phyloP scores from a whole-genome alignment of 1,140 invertebrate genomes.

The Frieseomelitta varia region DNA sequence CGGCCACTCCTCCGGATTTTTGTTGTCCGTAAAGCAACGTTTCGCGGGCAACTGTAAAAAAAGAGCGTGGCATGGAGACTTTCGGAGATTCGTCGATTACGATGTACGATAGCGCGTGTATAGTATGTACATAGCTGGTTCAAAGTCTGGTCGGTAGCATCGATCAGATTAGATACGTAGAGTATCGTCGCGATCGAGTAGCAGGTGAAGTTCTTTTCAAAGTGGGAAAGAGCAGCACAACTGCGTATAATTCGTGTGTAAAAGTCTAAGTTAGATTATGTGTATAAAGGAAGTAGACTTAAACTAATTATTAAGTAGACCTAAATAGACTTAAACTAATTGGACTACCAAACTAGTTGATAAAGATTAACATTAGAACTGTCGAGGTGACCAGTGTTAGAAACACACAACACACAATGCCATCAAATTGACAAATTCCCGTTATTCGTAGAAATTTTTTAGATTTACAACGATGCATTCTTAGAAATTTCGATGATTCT shows the following conservation, averaged over 20 bases:
- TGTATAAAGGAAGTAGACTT: not conserved
- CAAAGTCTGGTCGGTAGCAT: not conserved
- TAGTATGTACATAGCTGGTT: too few species aligned
- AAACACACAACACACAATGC: too few species aligned
- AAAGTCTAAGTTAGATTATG: not conserved
- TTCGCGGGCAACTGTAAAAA: not conserved
- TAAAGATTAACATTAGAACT: too few species aligned
- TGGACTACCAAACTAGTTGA: too few species aligned
- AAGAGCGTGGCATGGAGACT: not conserved
- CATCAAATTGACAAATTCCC: too few species aligned
- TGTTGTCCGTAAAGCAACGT: not conserved
- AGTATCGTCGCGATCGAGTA: not conserved
- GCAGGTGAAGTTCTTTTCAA: not conserved
- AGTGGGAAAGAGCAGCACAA: not conserved
- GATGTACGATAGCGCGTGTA: not conserved
- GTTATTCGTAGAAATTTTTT: too few species aligned
- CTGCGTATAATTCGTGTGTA: not conserved
- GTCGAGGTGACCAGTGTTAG: too few species aligned
- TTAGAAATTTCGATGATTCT: too few species aligned
- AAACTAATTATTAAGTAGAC: too few species aligned
- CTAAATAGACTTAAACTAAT: not conserved
- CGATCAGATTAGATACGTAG: constrained; percentile 22
- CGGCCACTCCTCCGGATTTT: not conserved
- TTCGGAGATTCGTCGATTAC: not conserved
- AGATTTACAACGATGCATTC: too few species aligned